A percentile compares a stretch with the other conserved stretches of the same genome.
Evolutionary conservation across 2,797 vertebrate species (phyloP).

Genomic region (Emydoidea blandingii): DNA sequence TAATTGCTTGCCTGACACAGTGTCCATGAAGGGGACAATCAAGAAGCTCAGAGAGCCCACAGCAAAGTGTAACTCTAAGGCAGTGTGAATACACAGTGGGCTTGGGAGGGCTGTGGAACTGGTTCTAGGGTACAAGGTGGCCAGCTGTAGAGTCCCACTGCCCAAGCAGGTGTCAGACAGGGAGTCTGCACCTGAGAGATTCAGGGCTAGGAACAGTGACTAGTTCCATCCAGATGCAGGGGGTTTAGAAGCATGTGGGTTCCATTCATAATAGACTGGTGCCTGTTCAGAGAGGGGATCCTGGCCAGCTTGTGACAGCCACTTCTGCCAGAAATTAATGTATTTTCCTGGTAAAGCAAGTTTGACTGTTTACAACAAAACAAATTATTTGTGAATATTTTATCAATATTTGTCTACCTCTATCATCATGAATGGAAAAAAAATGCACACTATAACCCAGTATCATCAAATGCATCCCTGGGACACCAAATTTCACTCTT

Average conservation of each 20-base stretch:
- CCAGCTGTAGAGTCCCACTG: neutral
- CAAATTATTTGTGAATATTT: neutral
- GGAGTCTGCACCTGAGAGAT: neutral
- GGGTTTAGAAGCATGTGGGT: neutral
- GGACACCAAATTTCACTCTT: conserved; percentile 3
- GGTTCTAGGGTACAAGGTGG: too few species aligned
- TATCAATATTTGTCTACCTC: neutral
- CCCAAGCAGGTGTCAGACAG: neutral
- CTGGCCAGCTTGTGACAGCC: neutral
- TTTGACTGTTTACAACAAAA: neutral
- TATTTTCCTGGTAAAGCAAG: neutral
- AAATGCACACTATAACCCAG: neutral
- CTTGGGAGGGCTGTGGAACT: too few species aligned
- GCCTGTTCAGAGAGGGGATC: neutral
- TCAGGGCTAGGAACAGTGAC: neutral
- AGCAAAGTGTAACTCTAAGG: too few species aligned
- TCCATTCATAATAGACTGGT: neutral
- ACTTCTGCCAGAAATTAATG: neutral
- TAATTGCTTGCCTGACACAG: neutral
- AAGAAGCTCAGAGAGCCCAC: too few species aligned
- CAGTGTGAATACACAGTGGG: too few species aligned
- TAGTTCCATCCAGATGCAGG: neutral
- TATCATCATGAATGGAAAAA: neutral
- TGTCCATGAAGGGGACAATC: neutral
- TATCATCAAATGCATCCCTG: neutral